Percentiles rank a stretch among this genome's conserved stretches.
Conservation (phyloP, 1,140 invertebrate species). For the Lepidurus apus region DNA sequence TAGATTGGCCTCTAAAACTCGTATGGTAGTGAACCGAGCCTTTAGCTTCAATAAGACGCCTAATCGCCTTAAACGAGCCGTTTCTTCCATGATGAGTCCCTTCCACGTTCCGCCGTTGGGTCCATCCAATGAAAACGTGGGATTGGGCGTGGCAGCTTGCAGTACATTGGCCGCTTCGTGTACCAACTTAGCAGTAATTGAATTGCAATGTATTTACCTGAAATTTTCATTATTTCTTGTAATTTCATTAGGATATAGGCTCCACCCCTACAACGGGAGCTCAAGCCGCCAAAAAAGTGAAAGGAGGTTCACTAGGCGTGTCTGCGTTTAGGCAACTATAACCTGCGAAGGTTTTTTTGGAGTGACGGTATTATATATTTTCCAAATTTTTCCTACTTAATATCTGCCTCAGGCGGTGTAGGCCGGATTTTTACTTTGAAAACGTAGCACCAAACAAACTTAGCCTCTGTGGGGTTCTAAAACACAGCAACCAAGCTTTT, state of each 20-base stretch:
- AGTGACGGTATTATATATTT: too few relatives aligned
- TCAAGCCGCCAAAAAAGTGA: neutral
- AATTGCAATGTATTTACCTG: neutral
- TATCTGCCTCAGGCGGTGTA: too few relatives aligned
- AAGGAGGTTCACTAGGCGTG: neutral
- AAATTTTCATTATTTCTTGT: neutral
- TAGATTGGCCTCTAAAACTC: conserved; percentile 42
- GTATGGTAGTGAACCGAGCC: conserved; percentile 52
- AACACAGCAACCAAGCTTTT: too few relatives aligned
- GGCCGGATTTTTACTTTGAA: too few relatives aligned
- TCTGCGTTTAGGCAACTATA: conserved; percentile 3
- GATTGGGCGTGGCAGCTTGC: neutral
- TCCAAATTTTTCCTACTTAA: too few relatives aligned
- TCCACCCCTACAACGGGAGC: neutral
- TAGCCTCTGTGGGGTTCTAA: too few relatives aligned
- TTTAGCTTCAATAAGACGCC: conserved; percentile 93
- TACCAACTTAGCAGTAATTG: conserved; percentile 8
- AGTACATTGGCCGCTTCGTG: neutral
- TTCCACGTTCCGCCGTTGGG: conserved; percentile 27
- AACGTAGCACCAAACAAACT: too few relatives aligned
- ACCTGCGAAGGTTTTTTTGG: neutral
- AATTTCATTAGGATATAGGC: neutral
- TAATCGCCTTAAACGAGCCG: conserved; percentile 82
- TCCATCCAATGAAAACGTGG: conserved; percentile 28
- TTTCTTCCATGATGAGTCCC: conserved; percentile 91